Evolutionary conservation across 2,797 vertebrate genomes (phyloP).

Genomic region (Oceanodroma leucorhoa): DNA sequence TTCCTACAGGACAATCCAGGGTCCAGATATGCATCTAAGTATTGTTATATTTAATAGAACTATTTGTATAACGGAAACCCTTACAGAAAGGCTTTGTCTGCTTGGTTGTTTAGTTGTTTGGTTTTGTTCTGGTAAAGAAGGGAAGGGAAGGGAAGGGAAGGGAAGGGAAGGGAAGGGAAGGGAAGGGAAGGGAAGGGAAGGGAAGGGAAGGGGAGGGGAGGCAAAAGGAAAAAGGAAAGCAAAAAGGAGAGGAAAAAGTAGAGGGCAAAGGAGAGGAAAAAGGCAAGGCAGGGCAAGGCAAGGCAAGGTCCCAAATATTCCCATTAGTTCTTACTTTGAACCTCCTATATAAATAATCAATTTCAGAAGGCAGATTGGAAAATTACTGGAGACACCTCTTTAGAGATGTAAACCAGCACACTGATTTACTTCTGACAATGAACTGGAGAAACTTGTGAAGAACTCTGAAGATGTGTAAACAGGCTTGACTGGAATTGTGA

Average conservation of each 20-base stretch:
- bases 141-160: accelerated
- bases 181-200: no score
- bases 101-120: accelerated
- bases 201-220: no score
- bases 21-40: not conserved
- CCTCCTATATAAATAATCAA: not conserved
- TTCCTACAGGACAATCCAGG: not conserved
- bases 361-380: not conserved
- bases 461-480: not conserved
- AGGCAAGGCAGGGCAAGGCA: not conserved
- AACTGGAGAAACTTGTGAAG: not conserved
- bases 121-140: not conserved
- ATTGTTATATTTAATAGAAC: not conserved
- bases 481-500: not conserved
- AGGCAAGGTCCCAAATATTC: not conserved
- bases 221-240: no score
- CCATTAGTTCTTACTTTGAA: not conserved
- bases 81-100: not conserved
- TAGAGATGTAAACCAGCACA: not conserved
- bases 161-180: no score
- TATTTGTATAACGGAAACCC: not conserved
- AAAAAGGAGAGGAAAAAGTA: not conserved
- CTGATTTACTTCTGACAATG: not conserved
- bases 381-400: not conserved
- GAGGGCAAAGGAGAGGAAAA: not conserved